These are phyloP conservation scores for Reticulitermes speratus DNA, from an alignment of 1,140 invertebrate genomes.

Conservation along the genomic window DNA sequence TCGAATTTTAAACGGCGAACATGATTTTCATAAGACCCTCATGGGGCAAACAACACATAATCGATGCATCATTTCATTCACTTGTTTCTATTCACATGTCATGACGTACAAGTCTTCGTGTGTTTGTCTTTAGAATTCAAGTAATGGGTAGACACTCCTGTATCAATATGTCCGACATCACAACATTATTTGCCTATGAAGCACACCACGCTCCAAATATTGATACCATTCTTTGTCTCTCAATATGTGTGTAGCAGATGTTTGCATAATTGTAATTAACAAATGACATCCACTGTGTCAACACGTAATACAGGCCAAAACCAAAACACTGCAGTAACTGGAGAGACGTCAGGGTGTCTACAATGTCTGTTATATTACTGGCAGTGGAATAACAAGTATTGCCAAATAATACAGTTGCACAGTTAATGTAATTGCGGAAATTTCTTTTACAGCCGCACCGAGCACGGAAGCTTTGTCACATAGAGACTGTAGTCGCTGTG, in stretches of 20 bases:
- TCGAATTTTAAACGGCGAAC: too few species aligned
- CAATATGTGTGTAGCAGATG: neutral
- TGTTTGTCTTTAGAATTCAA: neutral
- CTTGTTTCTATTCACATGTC: neutral
- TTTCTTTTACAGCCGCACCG: too few species aligned
- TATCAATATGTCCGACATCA: neutral
- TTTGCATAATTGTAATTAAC: constrained; percentile 15
- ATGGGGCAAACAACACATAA: neutral
- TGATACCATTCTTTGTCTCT: neutral
- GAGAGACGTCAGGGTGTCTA: neutral
- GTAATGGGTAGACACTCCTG: neutral
- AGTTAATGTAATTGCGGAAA: neutral
- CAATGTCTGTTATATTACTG: neutral
- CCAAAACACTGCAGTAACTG: neutral
- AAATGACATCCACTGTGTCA: constrained; percentile 11
- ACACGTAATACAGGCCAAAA: neutral
- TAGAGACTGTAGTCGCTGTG: too few species aligned
- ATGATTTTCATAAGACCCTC: neutral
- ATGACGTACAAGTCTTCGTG: neutral
- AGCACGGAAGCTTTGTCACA: too few species aligned
- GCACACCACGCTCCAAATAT: neutral
- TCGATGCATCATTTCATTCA: neutral
- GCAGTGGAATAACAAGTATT: neutral
- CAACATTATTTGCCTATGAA: neutral
- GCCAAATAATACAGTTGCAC: neutral